Conservation (phyloP, 30 jellyfish, hydroid and myxozoan genomes). For the Pelagia noctiluca region DNA sequence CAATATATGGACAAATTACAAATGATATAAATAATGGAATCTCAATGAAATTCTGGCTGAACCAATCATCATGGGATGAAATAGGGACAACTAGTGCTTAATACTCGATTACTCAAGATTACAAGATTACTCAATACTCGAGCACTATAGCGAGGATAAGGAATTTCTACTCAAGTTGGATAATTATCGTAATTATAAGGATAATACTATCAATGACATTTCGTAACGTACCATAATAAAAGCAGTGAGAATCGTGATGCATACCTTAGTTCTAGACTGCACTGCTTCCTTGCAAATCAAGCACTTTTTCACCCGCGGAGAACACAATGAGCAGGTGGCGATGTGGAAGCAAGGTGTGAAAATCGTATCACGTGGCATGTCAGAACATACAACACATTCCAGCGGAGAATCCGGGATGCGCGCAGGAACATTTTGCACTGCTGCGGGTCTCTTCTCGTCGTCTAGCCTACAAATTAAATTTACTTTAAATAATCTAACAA, state of each 20-base stretch:
- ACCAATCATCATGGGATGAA: no score
- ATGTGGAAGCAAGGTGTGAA: constrained; percentile 90
- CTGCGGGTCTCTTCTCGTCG: constrained; percentile 9
- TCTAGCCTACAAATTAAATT: not conserved
- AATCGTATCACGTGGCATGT: constrained; percentile 82
- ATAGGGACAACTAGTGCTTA: no score
- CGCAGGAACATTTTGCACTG: constrained; percentile 4
- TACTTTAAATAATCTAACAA: not conserved
- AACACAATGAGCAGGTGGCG: constrained; percentile 86
- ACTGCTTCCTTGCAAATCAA: constrained; percentile 79
- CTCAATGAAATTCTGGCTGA: no score
- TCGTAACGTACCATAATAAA: not conserved
- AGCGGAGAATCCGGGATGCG: not conserved
- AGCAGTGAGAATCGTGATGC: constrained; percentile 2
- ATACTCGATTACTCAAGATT: no score
- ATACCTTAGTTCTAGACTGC: constrained; percentile 82
- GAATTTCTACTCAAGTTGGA: no score
- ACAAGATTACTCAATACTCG: no score
- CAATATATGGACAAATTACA: no score
- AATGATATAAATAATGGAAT: no score
- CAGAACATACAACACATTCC: constrained; percentile 90
- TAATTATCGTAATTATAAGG: no score
- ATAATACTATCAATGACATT: no score
- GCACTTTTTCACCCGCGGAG: constrained; percentile 91
- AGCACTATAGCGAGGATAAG: no score